phyloP scores from a whole-genome alignment of 2,113 vertebrate species.

The Okapia johnstoni region DNA sequence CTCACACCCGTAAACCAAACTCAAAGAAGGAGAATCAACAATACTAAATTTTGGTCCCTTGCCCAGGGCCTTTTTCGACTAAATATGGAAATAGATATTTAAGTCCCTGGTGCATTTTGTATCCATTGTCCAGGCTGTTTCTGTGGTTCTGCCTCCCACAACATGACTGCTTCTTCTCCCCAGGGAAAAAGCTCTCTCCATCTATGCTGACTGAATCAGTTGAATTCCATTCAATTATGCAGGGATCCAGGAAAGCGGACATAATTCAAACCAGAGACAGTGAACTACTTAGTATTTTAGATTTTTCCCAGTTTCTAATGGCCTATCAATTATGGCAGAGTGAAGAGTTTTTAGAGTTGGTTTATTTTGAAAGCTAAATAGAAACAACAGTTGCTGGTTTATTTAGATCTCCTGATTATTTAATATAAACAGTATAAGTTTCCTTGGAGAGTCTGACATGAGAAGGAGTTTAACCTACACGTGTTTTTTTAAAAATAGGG shows the following conservation, averaged over 20 bases:
- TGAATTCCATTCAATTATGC: background rate
- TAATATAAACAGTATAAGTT: background rate
- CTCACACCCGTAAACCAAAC: background rate
- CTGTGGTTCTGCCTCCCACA: background rate
- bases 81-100: slow-evolving; percentile 38
- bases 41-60: background rate
- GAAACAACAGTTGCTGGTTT: background rate
- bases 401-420: slow-evolving; percentile 38
- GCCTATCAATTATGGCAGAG: background rate
- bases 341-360: background rate
- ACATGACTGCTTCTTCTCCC: background rate
- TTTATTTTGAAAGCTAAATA: slow-evolving; percentile 33
- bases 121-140: background rate
- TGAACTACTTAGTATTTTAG: background rate
- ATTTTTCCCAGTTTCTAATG: background rate
- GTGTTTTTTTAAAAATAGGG: background rate
- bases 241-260: background rate
- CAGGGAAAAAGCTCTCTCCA: background rate
- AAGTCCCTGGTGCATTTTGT: background rate
- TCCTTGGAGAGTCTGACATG: background rate
- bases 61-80: slow-evolving; percentile 29
- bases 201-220: background rate
- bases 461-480: background rate
- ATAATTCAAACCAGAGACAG: slow-evolving; percentile 15
- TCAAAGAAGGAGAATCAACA: background rate